Percentiles rank a stretch among this genome's conserved stretches.
These are phyloP conservation scores for Coryphaenoides rupestris DNA, from an alignment of 2,113 vertebrate species.

Conservation along the genomic window DNA sequence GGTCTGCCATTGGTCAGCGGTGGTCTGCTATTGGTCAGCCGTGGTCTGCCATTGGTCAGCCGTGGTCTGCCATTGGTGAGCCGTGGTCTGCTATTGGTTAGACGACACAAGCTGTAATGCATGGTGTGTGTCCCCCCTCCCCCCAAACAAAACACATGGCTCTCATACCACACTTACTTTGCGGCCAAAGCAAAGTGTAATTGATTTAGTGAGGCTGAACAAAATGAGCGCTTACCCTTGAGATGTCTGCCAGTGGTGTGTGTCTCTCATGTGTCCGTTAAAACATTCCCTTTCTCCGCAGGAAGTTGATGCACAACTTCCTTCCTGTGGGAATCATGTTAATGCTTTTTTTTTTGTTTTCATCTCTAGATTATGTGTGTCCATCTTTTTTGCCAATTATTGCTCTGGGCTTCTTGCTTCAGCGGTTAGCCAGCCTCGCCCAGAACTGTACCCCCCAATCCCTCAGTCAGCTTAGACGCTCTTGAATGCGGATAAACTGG, in stretches of 20 bases:
- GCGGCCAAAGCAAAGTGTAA: conserved; percentile 43
- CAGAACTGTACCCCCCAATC: neutral
- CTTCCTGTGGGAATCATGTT: conserved; percentile 37
- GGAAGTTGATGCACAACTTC: conserved; percentile 44
- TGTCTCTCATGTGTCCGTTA: conserved; percentile 19
- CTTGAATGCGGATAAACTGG: neutral
- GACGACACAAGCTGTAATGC: conserved; percentile 20
- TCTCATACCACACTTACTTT: conserved; percentile 43
- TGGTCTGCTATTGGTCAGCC: conserved; percentile 42
- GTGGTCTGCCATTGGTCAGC: too few species aligned
- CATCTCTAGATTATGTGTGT: conserved; percentile 39
- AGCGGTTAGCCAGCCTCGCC: conserved; percentile 43
- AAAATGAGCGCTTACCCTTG: too few species aligned
- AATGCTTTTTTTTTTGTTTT: conserved; percentile 14
- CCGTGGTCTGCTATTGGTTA: too few species aligned
- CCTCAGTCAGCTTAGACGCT: too few species aligned
- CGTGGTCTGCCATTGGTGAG: conserved; percentile 41
- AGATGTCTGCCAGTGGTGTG: neutral
- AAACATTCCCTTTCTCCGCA: conserved; percentile 69
- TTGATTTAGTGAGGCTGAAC: conserved; percentile 10
- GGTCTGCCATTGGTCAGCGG: conserved; percentile 42
- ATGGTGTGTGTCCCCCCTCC: conserved; percentile 8
- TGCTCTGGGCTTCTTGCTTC: conserved; percentile 48
- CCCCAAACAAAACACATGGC: conserved; percentile 31
- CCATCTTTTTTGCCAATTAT: conserved; percentile 54